Conservation (phyloP, 2,888 invertebrate genomes). For the Campaea margaritaria region DNA sequence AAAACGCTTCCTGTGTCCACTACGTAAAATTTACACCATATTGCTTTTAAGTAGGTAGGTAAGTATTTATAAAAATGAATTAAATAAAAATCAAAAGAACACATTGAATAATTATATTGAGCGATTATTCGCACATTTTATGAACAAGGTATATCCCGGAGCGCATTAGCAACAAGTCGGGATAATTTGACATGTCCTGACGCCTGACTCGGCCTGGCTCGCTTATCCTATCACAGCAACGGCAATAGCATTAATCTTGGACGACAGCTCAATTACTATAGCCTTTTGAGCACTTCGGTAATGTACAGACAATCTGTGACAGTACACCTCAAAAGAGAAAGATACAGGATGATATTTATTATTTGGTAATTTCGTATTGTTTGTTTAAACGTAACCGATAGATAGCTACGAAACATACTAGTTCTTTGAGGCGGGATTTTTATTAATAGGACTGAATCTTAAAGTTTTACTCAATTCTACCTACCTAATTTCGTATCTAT, state of each 20-base stretch:
- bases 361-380: no score
- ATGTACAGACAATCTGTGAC: conserved; percentile 24
- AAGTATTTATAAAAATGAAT: no score
- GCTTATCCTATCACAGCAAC: conserved; percentile 50
- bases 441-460: no score
- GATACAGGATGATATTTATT: conserved; percentile 16
- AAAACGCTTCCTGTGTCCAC: no score
- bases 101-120: background rate
- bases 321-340: conserved; percentile 20
- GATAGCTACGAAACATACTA: no score
- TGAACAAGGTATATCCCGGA: conserved; percentile 30
- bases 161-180: conserved; percentile 49
- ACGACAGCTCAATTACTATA: conserved; percentile 77
- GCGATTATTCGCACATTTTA: conserved; percentile 37
- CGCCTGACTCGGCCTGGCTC: conserved; percentile 40
- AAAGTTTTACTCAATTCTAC: no score
- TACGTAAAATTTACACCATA: no score
- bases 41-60: no score
- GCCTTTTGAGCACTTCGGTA: conserved; percentile 35
- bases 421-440: no score
- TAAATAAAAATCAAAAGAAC: no score
- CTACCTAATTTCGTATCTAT: no score
- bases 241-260: conserved; percentile 71
- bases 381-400: no score
- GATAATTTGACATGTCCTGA: conserved; percentile 63